These are phyloP conservation scores for Telmatochromis sp. DNA, from an alignment of 2,113 vertebrate species.

Conservation along the genomic window DNA sequence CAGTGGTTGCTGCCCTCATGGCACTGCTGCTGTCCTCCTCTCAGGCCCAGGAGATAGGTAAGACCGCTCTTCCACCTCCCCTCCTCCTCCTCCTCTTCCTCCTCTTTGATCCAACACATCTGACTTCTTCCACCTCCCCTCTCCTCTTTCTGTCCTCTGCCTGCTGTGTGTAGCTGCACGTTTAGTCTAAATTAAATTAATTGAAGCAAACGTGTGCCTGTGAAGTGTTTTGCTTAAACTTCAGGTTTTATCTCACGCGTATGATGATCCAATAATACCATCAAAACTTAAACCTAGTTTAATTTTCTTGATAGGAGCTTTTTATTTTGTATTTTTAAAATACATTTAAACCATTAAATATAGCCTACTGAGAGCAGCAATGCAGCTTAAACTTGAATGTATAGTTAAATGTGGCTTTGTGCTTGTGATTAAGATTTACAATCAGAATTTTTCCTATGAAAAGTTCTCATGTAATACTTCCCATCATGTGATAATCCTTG, in stretches of 20 bases:
- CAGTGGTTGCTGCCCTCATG: constrained; percentile 71
- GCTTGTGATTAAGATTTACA: not conserved
- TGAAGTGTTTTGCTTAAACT: constrained; percentile 2
- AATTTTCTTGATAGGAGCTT: not conserved
- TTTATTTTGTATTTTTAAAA: not conserved
- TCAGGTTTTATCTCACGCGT: not conserved
- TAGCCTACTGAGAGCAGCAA: not conserved
- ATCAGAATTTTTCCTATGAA: not conserved
- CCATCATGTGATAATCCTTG: not conserved
- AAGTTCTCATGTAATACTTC: not conserved
- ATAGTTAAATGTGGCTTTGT: not conserved
- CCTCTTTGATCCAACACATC: not conserved
- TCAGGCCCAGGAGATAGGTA: constrained; percentile 88
- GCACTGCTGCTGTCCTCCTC: constrained; percentile 76
- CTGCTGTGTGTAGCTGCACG: not conserved
- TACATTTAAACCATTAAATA: not conserved
- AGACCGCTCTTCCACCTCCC: constrained; percentile 15
- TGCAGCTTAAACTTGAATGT: not conserved
- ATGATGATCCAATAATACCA: not conserved
- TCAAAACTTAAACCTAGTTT: not conserved
- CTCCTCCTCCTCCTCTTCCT: not conserved
- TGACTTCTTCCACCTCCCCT: not conserved
- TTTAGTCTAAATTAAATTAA: constrained; percentile 13
- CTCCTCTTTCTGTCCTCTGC: not conserved
- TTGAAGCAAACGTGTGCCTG: constrained; percentile 1